A percentile compares a stretch with the other conserved stretches of the same genome.
These are phyloP conservation scores for Otus sunia DNA, from an alignment of 2,113 vertebrate genomes.

Conservation along the genomic window DNA sequence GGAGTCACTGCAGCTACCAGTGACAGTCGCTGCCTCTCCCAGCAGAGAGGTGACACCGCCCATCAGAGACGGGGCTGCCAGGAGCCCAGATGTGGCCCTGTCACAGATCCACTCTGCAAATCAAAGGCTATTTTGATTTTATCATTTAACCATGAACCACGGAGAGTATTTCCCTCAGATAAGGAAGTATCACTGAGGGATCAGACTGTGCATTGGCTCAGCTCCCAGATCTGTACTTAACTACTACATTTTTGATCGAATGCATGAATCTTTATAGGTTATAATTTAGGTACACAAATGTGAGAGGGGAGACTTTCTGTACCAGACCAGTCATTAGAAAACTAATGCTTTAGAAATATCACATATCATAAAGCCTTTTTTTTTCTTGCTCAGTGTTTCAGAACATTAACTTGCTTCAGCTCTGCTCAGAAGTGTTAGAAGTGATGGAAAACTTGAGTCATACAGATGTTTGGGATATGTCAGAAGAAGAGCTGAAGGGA, in stretches of 20 bases:
- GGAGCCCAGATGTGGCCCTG: not conserved
- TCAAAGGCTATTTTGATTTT: not conserved
- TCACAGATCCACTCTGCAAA: not conserved
- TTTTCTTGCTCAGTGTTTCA: not conserved
- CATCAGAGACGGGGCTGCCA: not conserved
- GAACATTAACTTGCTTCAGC: not conserved
- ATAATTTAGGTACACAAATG: not conserved
- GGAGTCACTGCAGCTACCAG: not conserved
- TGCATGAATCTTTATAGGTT: not conserved
- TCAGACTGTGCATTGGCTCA: not conserved
- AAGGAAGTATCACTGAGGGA: not conserved
- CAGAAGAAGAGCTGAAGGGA: not conserved
- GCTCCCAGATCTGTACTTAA: not conserved
- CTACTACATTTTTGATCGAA: not conserved
- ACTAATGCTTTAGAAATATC: not conserved
- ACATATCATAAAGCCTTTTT: not conserved
- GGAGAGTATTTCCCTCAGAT: not conserved
- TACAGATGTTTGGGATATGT: not conserved
- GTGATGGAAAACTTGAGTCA: not conserved
- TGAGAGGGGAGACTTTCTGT: not conserved
- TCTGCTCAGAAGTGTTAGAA: not conserved
- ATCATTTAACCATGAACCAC: not conserved
- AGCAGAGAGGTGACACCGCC: not conserved
- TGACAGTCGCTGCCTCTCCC: not conserved
- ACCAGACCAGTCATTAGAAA: not conserved